Evolutionary conservation across 2,797 vertebrate species (phyloP).

Genomic region (Sphenopsis melanotis): DNA sequence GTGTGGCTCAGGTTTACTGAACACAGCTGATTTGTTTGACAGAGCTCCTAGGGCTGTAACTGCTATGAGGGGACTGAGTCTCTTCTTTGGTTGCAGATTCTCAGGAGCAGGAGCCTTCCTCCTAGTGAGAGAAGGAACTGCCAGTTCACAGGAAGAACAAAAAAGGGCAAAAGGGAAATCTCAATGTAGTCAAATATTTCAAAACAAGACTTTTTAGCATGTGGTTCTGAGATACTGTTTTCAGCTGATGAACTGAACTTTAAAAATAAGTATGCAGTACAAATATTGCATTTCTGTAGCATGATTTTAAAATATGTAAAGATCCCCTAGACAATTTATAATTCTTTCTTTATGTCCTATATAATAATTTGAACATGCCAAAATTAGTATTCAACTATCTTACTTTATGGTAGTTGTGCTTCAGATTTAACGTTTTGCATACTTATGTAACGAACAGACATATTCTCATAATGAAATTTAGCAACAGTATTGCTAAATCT

Average conservation of each 20-base stretch:
- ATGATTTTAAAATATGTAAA: not conserved
- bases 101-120: not conserved
- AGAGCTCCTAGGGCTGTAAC: not conserved
- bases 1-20: not conserved
- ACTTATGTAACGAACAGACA: not conserved
- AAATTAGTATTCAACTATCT: not conserved
- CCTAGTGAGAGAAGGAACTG: not conserved
- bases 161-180: not conserved
- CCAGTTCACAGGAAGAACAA: not conserved
- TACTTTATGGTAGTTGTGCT: not conserved
- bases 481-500: not conserved
- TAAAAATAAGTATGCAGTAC: not conserved
- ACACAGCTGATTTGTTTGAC: not conserved
- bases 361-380: not conserved
- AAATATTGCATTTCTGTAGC: not conserved
- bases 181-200: not conserved
- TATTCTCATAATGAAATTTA: not conserved
- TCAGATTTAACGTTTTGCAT: not conserved
- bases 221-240: not conserved
- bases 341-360: not conserved
- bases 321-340: not conserved
- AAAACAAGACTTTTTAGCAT: not conserved
- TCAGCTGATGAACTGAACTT: not conserved
- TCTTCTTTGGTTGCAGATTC: not conserved
- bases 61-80: not conserved